Base-by-base conservation (phyloP, 2,888 invertebrate species). In the Lasioglossum villosulum region DNA sequence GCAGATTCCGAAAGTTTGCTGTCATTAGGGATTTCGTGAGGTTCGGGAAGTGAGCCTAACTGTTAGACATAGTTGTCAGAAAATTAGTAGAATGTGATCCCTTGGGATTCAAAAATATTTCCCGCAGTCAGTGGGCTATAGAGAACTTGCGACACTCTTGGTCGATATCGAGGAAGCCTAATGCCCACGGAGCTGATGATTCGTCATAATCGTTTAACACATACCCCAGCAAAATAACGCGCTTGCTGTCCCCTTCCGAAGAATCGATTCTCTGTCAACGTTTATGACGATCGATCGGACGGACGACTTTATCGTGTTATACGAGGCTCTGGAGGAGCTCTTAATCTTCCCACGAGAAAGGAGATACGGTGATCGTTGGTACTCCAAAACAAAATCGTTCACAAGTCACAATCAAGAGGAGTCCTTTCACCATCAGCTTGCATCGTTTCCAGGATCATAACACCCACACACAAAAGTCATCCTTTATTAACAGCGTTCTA, bases 351-450 rank as follows among this genome's bases (percentile, higher is more conserved):
- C 52, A 48, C 71, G 48, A 10, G 37, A 39, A 70, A 48, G 1
- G 10, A 27, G 72, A 78, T 56, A 78, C 52, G 78, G 78, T 78
- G 75, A 86, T 77, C 71, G 72, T 27, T 8, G 84, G 86, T 86
- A 86, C 86, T 86, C 86, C 85, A 84, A 84, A 78, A 72, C 75
- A 75, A 63, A 37, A 68, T 72, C n/a, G 27, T 73, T 59, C 34
- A 14, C 42, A 37, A 23, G 48, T 66, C 56, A 27, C 27, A 70
- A 70, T 52, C 4, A 0, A n/a, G 30, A 19, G 48, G 59, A 63
- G 48, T 34, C 71, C 56, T 63, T 76, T 42, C 71, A 0, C 0
- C 70, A 19, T 16, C 16, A 27, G 37, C 42, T 71, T 80, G 75
- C 75, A 75, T 75, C 68, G 48, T 68, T 52, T 34, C 23, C 19